Conservation (phyloP, 2,113 vertebrate species). For the Egretta garzetta region DNA sequence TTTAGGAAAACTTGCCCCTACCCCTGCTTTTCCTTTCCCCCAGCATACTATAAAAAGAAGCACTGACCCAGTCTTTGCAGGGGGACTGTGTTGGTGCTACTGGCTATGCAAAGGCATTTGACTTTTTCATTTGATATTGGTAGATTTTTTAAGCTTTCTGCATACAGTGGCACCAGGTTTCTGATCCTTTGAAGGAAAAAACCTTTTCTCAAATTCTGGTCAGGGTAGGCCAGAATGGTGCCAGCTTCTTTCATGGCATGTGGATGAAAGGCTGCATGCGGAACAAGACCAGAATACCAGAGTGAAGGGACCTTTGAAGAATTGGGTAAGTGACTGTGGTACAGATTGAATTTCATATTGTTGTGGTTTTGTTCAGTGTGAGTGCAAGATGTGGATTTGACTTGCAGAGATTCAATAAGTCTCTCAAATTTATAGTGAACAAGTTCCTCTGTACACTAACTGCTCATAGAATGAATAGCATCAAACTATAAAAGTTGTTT, state of each 20-base stretch:
- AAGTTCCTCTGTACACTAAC: background rate
- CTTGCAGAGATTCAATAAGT: background rate
- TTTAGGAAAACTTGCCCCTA: background rate
- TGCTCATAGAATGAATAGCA: background rate
- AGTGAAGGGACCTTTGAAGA: background rate
- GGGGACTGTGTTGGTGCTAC: background rate
- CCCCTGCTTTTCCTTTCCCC: fast-evolving
- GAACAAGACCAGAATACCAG: background rate
- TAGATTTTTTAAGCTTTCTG: background rate
- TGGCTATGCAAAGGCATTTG: background rate
- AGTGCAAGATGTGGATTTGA: background rate
- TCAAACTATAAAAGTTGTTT: background rate
- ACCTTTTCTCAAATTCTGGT: background rate
- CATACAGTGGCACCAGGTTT: background rate
- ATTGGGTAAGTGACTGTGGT: background rate
- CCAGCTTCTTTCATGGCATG: background rate
- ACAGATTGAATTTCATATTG: background rate
- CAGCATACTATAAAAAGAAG: background rate
- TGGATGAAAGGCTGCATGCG: background rate
- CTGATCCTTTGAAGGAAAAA: background rate
- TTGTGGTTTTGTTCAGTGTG: background rate
- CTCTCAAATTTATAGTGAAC: background rate
- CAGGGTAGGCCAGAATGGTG: background rate
- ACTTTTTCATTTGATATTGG: background rate
- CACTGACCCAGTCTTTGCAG: background rate